phyloP scores from a whole-genome alignment of 2,797 vertebrate genomes.

The Tangara arthus region DNA sequence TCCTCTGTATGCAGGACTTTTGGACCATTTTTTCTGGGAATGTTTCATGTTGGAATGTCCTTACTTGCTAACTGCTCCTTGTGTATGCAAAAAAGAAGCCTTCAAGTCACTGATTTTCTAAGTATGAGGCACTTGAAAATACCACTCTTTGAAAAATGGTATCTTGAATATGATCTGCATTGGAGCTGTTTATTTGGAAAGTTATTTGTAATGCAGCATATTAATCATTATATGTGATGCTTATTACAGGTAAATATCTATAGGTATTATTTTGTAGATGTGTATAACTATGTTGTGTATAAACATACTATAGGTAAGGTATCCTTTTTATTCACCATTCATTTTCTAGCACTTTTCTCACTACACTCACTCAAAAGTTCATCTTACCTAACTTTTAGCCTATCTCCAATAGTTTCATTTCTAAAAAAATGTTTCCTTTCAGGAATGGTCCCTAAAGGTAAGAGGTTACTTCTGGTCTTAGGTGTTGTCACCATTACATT shows the following conservation, averaged over 20 bases:
- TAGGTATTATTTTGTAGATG: background rate
- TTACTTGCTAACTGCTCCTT: background rate
- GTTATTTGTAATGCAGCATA: background rate
- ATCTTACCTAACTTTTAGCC: background rate
- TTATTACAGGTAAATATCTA: background rate
- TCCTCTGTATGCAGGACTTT: background rate
- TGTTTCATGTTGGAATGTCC: background rate
- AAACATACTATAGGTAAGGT: background rate
- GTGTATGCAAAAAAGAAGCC: background rate
- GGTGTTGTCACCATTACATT: background rate
- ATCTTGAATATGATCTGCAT: background rate
- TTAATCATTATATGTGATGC: background rate
- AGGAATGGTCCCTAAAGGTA: background rate
- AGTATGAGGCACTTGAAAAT: background rate
- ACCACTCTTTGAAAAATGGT: background rate
- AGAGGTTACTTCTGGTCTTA: background rate
- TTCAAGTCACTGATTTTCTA: background rate
- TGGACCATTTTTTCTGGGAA: fast-evolving
- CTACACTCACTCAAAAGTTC: background rate
- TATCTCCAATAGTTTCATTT: background rate
- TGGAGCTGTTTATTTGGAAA: background rate
- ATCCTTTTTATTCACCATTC: background rate
- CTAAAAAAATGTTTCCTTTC: background rate
- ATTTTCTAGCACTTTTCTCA: background rate
- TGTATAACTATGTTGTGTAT: background rate